Base-by-base conservation (phyloP, 2,888 invertebrate genomes). In the Myopa testacea region DNA sequence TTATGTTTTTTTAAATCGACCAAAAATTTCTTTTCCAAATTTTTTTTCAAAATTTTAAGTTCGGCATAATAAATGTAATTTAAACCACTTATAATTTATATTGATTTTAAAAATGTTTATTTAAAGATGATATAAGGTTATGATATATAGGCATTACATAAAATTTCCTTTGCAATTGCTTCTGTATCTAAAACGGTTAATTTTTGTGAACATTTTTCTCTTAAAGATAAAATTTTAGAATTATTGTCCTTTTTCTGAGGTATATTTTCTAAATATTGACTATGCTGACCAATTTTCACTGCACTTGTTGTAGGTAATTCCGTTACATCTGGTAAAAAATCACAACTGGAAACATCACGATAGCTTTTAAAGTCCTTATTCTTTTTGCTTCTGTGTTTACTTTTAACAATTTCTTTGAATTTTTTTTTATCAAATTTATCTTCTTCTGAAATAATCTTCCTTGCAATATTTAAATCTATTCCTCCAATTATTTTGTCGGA, bases 361-460 rank as follows among this genome's bases (percentile, higher is more conserved):
- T 91, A 77, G 4, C 90, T 91, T 81, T 91, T 90, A 83, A 92
- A 92, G 81, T 93, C 93, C 38, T 93, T 89, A 87, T 94, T 93
- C 78, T 92, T 91, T 81, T 93, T 90, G 85, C 94, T 93, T 83
- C 92, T 93, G 83, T 96, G 96, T 85, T 93, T 95, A 10, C 93
- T 93, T 89, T 94, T 96, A 0, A 96, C 92, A 85, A 94, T 94
- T 84, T 95, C 93, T 83, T 93, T 93, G 86, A 95, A 96, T 74
- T 95, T 89, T 85, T 95, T 92, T 87, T 95, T 96, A 87, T 98
- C 98, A 87, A 93, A 93, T 85, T 93, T 93, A 89, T 98, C 98
- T 89, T 97, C 97, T 88, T 96, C 95, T 82, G 91, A 91, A 83
- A 98, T 90, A 16, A 95, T 91, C 84, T 93, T 90, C 87, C 93